Evolutionary conservation across 2,888 invertebrate species (phyloP), one percentile per base, ranked within the genome.

Genomic region (Geotrupes spiniger): DNA sequence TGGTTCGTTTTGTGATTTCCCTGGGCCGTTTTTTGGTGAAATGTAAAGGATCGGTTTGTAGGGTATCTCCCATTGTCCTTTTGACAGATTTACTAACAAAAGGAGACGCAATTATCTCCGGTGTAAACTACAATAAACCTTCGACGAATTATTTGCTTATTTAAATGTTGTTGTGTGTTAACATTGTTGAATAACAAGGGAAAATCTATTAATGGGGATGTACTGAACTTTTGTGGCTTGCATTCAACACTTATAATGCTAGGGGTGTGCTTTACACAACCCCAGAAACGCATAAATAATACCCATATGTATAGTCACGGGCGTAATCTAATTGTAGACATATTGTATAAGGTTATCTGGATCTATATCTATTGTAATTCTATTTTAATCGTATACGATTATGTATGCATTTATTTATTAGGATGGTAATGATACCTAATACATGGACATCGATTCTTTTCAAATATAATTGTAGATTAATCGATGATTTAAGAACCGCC

Each of bases 101-200:
- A 21, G 21, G 6, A 21, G 21, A 21, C 6, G 6, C 21, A 54
- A 57, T 57, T 57, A 54, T 53, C 21, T 39, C 47, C 57, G 57
- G 42, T 54, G 48, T 52, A 47, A 42, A 38, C 46, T 42, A 51
- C 49, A 53, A 52, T 39, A 47, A 26, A 46, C 37, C 42, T 53
- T 45, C 52, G 53, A 56, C 56, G 56, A 56, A 57, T 57, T 56
- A 57, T 54, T 57, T 54, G 54, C 53, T 57, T 57, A 51, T 57
- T 57, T 56, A 57, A 57, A 56, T 56, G 42, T 55, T 17, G 21
- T 45, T 12, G 33, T 51, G 47, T 51, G 40, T 44, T 27, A 36
- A 42, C 39, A 43, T 49, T 50, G 53, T 51, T 53, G 50, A 44
- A 51, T 51, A 33, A 51, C 39, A 49, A 48, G 50, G 51, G 53